Evolutionary conservation across 1,140 invertebrate species (phyloP), one percentile per base, ranked within the genome.

Genomic region (Brachionus paranguensis): DNA sequence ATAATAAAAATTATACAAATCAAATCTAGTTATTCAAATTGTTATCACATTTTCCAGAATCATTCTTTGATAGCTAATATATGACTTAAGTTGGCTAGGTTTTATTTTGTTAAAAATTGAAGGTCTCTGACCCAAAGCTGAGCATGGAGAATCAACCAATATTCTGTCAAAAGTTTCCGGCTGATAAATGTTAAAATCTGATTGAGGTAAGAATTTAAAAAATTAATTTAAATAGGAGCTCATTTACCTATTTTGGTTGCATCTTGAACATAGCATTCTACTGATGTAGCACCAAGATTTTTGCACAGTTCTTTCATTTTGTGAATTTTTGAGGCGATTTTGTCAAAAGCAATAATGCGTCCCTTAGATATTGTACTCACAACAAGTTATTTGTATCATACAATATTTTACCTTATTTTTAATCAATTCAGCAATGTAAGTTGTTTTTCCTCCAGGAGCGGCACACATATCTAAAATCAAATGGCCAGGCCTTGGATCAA

Each of bases 391-490:
- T 37, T 37, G 7, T 37, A 37, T 37, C 33, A 37, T 37, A 5
- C 33, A 37, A 37, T 37, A 37, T 6, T 37, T 3, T 76, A 47
- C 72, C 0, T 96, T 98, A 89, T 99, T 99, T 89, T 96, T 97
- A 97, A 99, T 99, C 11, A 99, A 90, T 0, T 96, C 93, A 84
- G 96, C 92, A 86, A 99, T 97, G 89, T 99, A 96, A 0, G 96
- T 96, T 1, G 96, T 95, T 91, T 99, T 99, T 37, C 98, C 98
- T 85, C 97, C 97, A 4, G 97, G 98, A 1, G 98, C 98, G 8
- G 97, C 93, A 88, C 95, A 95, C 95, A 99, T 95, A 89, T 99
- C 98, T 24, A 99, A 90, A 85, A 99, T 93, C 86, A 93, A 92
- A 90, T 99, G 97, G 88, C 95, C 95, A 90, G 96, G 95, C 90